Evolutionary conservation across 2,113 vertebrate species (phyloP), one percentile per base, ranked within the genome.

Genomic region (Paracanthobrama guichenoti): DNA sequence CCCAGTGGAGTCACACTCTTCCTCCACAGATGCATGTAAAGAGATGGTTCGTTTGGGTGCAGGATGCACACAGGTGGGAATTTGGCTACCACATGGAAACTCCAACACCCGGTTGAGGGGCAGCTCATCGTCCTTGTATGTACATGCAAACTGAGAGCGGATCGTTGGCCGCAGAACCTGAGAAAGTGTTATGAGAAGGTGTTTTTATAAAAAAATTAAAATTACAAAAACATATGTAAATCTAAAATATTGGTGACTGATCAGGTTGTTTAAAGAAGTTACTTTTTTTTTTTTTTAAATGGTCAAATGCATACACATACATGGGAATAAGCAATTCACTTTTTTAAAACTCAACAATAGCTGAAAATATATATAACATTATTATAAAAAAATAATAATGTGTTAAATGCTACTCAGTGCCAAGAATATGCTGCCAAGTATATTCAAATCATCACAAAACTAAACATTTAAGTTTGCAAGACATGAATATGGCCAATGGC

Each of bases 111-210:
- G 91, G 86, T 87, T 94, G 12, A 94, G 90, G 6, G 92, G 92
- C 57, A 64, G 86, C 0, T 95, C 92, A 1, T 92, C 91, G 0
- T 95, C 96, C 87, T 92, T 94, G 81, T 99, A 99, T 0, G 97
- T 99, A 90, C 97, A 99, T 57, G 96, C 95, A 91, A 99, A 99
- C 89, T 99, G 98, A n/a, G 97, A 98, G 80, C 94, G 95, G 85
- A 98, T 92, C 85, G 90, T 92, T 84, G 88, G 89, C 53, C 94
- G 93, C 59, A 87, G 93, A 79, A 93, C 84, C 97, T 99, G 90
- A 75, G 44, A 20, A 71, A 64, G 14, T 5, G 48, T 16, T 39
- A 35, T 35, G 3, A 31, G 31, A 31, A 31, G 31, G 31, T 31
- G 1, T 31, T 31, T 31, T 31, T 31, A 2, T 31, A 11, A 20